Evolutionary conservation across 2,888 invertebrate species (phyloP).

Genomic region (Ophraella communa): DNA sequence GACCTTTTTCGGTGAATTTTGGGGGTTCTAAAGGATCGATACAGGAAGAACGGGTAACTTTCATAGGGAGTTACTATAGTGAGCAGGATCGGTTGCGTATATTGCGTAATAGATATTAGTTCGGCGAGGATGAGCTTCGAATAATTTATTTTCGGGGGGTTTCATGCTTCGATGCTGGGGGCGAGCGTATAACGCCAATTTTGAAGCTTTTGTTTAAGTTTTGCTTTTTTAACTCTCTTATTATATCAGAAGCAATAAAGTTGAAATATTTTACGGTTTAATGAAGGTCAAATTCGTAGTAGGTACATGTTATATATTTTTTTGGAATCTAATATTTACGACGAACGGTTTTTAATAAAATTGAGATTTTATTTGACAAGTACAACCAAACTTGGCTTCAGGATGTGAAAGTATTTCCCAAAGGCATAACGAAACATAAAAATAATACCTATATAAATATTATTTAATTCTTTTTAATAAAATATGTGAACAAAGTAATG

Average conservation of each 20-base stretch:
- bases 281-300: no score
- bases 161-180: constrained; percentile 17
- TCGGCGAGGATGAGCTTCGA: constrained; percentile 32
- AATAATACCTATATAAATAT: no score
- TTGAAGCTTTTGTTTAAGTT: constrained; percentile 8
- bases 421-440: no score
- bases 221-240: not conserved
- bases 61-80: constrained; percentile 37
- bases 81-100: constrained; percentile 24
- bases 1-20: constrained; percentile 42
- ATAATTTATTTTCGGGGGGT: constrained; percentile 30
- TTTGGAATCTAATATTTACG: no score
- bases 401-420: no score
- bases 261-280: not conserved
- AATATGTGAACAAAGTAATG: no score
- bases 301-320: no score
- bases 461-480: no score
- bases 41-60: constrained; percentile 30
- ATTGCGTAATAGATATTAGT: constrained; percentile 34
- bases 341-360: no score
- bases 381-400: no score
- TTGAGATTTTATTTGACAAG: no score
- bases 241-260: not conserved
- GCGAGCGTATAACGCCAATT: not conserved
- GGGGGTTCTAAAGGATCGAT: constrained; percentile 38